Conservation (phyloP, 2,113 vertebrate species). For the Ochotona curzoniae region DNA sequence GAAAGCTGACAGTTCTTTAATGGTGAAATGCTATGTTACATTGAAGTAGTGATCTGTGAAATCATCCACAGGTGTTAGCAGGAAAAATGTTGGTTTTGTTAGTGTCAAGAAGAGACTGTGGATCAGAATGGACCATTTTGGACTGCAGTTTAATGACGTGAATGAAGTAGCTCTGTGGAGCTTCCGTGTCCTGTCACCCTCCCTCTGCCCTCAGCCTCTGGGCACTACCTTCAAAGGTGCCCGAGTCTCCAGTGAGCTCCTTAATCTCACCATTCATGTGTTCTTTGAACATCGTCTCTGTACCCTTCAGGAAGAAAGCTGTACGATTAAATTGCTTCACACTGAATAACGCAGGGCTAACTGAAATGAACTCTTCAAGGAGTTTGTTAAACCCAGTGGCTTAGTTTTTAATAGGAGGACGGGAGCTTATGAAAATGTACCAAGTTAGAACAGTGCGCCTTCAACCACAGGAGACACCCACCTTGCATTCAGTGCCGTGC, state of each 20-base stretch:
- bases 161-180: background rate
- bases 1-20: constrained; percentile 20
- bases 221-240: background rate
- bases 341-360: constrained; percentile 31
- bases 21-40: constrained; percentile 27
- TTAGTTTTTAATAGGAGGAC: constrained; percentile 9
- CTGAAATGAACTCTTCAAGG: constrained; percentile 67
- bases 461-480: background rate
- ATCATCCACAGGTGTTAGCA: constrained; percentile 32
- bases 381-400: constrained; percentile 68
- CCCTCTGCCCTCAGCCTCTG: background rate
- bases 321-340: constrained; percentile 47
- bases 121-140: background rate
- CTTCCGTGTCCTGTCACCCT: background rate
- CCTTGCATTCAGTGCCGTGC: background rate
- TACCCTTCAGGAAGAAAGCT: constrained; percentile 38
- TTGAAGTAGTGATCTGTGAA: constrained; percentile 35
- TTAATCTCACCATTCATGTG: background rate
- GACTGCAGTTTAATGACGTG: constrained; percentile 20
- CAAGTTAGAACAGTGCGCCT: background rate
- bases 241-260: background rate
- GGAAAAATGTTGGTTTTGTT: background rate
- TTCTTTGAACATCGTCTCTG: constrained; percentile 17
- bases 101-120: background rate
- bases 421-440: constrained; percentile 52